Conservation (phyloP, 2,888 invertebrate species). For the Myopa tessellatipennis region DNA sequence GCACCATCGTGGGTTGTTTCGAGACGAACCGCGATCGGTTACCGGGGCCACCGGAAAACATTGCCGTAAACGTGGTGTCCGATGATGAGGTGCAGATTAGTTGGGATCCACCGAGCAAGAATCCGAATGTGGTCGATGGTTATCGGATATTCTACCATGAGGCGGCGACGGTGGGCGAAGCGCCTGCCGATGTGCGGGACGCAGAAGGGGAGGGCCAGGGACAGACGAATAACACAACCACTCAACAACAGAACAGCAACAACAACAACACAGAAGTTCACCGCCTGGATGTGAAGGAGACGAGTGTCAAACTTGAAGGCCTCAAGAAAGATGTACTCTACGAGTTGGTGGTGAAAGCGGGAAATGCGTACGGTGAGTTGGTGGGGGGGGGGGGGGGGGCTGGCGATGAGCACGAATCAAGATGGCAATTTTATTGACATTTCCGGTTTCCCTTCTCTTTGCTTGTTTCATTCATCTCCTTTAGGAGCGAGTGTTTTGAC, state of each 20-base stretch:
- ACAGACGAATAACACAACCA: constrained; percentile 42
- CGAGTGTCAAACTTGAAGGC: constrained; percentile 77
- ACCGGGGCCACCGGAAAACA: constrained; percentile 83
- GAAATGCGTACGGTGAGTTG: constrained; percentile 76
- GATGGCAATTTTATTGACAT: neutral
- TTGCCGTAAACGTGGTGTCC: constrained; percentile 72
- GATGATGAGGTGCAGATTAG: constrained; percentile 73
- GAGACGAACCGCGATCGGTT: constrained; percentile 81
- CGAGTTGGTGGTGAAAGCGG: constrained; percentile 85
- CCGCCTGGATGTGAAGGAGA: constrained; percentile 80
- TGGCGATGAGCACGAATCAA: neutral
- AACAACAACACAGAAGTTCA: constrained; percentile 69
- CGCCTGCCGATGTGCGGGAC: constrained; percentile 40
- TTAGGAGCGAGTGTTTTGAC: constrained; percentile 80
- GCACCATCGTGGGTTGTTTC: constrained; percentile 84
- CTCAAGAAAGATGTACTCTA: constrained; percentile 80
- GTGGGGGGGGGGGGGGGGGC: neutral
- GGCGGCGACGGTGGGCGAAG: constrained; percentile 68
- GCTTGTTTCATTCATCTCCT: constrained; percentile 23
- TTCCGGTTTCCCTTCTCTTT: neutral
- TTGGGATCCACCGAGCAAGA: constrained; percentile 86
- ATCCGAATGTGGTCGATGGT: constrained; percentile 83
- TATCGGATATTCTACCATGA: constrained; percentile 86
- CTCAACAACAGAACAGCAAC: constrained; percentile 50
- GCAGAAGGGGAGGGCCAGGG: constrained; percentile 33